Evolutionary conservation across 2,888 invertebrate species (phyloP).

Genomic region (Limenitis camilla): DNA sequence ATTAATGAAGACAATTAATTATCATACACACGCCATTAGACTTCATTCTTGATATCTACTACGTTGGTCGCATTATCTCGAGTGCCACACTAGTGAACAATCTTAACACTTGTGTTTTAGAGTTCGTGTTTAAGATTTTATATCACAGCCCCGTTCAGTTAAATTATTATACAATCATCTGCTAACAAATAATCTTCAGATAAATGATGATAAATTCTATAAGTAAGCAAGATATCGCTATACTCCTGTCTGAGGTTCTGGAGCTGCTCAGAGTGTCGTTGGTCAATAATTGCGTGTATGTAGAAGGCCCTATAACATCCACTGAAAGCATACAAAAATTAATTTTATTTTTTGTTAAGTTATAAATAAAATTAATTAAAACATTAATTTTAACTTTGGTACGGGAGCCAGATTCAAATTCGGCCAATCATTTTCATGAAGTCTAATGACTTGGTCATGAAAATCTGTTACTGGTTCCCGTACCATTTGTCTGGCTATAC

Average conservation of each 20-base stretch:
- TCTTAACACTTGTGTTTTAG: conserved; percentile 15
- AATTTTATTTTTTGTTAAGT: no score
- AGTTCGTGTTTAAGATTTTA: conserved; percentile 38
- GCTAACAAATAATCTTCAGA: conserved; percentile 45
- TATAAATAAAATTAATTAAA: no score
- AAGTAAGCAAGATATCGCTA: conserved; percentile 27
- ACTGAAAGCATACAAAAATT: conserved; percentile 43
- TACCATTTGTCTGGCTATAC: no score
- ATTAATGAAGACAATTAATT: conserved; percentile 2
- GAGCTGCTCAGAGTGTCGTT: conserved; percentile 49
- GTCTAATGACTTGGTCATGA: no score
- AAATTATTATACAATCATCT: conserved; percentile 24
- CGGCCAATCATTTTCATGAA: no score
- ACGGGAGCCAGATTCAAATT: no score
- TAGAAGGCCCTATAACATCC: conserved; percentile 56
- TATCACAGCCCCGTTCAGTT: conserved; percentile 67
- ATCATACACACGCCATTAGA: conserved; percentile 8
- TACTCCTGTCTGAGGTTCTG: conserved; percentile 40
- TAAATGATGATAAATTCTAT: conserved; percentile 35
- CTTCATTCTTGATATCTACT: conserved; percentile 8
- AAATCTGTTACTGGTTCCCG: no score
- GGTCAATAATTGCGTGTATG: conserved; percentile 45
- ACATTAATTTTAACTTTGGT: no score
- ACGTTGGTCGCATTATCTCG: conserved; percentile 15
- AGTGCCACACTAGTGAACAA: conserved; percentile 18